Evolutionary conservation across 2,888 invertebrate species (phyloP), one percentile per base, ranked within the genome.

Genomic region (Acrobasis suavella): DNA sequence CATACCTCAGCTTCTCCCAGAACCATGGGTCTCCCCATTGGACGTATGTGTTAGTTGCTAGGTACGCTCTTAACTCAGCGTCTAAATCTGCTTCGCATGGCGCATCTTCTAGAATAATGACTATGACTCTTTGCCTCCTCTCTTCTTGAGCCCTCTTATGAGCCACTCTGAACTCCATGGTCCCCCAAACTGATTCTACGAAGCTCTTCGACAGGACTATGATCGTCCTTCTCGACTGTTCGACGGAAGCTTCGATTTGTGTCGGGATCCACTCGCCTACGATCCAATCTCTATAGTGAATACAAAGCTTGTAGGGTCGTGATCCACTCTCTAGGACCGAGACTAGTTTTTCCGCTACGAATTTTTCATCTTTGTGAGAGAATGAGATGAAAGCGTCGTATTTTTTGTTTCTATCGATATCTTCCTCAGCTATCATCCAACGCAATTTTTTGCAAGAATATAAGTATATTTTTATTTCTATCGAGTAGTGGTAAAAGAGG

Each of bases 371-470:
- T 76, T 94, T 93, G 75, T 96, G 95, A 0, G 96, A 95, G 79
- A 95, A 97, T 68, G 96, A 96, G 60, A 97, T 91, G 80, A 97
- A 97, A 0, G 96, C 96, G 80, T 97, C 97, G 80, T 95, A 97
- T n/a, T 46, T 49, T n/a, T 72, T 72, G 69, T 72, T 74, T 2
- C 76, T 68, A 69, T 74, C 75, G 0, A 66, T 39, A 5, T 69
- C 65, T 5, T 72, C 71, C 2, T 71, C 73, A 0, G 66, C 60
- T 59, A 72, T 0, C 61, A 74, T 61, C 59, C 69, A 64, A 9
- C 65, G 64, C 54, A 71, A 37, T 66, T 63, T 2, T 46, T 72
- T 64, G 54, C 60, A 50, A 10, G 69, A 15, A 64, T 72, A 66
- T 5, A 80, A 67, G 9, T 65, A 72, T 1, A 76, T 64, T 16